These are phyloP conservation scores for Sitobion miscanthi DNA, from an alignment of 1,140 invertebrate genomes.

Conservation along the genomic window DNA sequence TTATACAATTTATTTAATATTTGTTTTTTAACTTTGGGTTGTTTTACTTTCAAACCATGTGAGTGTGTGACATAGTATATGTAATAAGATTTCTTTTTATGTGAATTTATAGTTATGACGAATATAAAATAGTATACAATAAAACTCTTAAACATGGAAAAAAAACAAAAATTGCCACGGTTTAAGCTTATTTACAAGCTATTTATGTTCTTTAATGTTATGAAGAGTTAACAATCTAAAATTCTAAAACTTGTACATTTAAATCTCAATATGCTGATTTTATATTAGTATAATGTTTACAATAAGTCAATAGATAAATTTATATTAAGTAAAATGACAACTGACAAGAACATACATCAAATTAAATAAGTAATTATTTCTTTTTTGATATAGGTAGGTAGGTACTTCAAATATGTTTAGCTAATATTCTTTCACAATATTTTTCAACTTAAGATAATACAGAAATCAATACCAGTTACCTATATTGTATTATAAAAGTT, in stretches of 20 bases:
- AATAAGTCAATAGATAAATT: background rate
- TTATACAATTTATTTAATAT: background rate
- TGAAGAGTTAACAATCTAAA: background rate
- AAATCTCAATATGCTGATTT: background rate
- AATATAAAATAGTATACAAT: background rate
- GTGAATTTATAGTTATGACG: background rate
- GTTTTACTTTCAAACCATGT: background rate
- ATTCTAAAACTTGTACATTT: background rate
- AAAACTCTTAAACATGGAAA: background rate
- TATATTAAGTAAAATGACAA: background rate
- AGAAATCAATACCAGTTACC: no score
- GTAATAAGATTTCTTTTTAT: background rate
- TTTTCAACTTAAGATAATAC: no score
- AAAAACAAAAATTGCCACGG: background rate
- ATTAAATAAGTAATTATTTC: no score
- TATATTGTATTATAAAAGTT: no score
- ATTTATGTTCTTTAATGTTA: background rate
- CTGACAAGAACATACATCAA: no score
- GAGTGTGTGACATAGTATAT: background rate
- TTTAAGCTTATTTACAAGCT: background rate
- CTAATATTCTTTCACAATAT: no score
- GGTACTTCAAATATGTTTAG: no score
- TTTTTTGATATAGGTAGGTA: no score
- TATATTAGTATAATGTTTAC: background rate
- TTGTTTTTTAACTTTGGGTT: background rate